phyloP scores from a whole-genome alignment of 2,113 vertebrate genomes.

The Xenopus tropicalis region UCB_Xtro_10.0 CM004449.2:88670501-88671000 shows the following conservation, averaged over 20 bases:
- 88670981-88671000: constrained; percentile 71
- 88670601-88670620: constrained; percentile 88
- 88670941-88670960: constrained; percentile 71
- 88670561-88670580: constrained; percentile 77
- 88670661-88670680: constrained; percentile 77
- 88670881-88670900: constrained; percentile 85
- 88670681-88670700: constrained; percentile 81
- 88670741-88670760: constrained; percentile 75
- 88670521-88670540: not conserved
- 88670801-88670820: constrained; percentile 73
- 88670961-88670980: constrained; percentile 45
- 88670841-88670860: constrained; percentile 71
- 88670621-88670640: constrained; percentile 81
- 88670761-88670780: constrained; percentile 74
- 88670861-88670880: constrained; percentile 74
- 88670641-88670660: constrained; percentile 82
- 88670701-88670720: constrained; percentile 81
- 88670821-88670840: constrained; percentile 76
- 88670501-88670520: not conserved
- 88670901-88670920: constrained; percentile 67
- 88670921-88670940: constrained; percentile 64
- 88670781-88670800: constrained; percentile 61
- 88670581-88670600: constrained; percentile 84
- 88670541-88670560: constrained; percentile 62
- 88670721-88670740: constrained; percentile 68